These are phyloP conservation scores for Cephus pulcher DNA, from an alignment of 2,888 invertebrate genomes.

Conservation along the genomic window DNA sequence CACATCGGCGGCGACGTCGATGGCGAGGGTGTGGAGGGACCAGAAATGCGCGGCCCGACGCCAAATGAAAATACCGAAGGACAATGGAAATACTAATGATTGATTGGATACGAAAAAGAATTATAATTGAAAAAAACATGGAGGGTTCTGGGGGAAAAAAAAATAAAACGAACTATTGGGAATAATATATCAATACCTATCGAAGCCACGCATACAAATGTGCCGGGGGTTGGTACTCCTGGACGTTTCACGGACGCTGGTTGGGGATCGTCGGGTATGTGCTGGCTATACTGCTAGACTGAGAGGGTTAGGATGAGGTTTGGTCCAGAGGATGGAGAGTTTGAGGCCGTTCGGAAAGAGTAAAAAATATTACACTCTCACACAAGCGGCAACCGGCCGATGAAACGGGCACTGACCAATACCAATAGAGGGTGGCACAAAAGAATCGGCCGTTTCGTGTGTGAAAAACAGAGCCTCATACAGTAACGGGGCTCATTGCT, in stretches of 20 bases:
- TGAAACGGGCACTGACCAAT: conserved; percentile 62
- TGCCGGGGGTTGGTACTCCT: conserved; percentile 33
- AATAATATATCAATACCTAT: conserved; percentile 67
- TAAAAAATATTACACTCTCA: conserved; percentile 65
- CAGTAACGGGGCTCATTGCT: conserved; percentile 34
- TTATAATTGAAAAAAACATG: conserved; percentile 66
- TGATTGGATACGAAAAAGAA: conserved; percentile 68
- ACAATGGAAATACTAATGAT: conserved; percentile 68
- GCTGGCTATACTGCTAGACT: not conserved
- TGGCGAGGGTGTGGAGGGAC: not conserved
- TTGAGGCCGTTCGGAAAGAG: conserved; percentile 50
- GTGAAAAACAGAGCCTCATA: conserved; percentile 50
- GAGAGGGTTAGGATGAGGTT: not conserved
- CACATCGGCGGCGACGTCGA: not conserved
- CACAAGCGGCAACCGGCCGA: conserved; percentile 53
- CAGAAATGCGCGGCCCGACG: conserved; percentile 48
- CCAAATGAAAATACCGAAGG: conserved; percentile 67
- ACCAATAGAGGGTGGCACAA: conserved; percentile 57
- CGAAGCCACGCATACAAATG: conserved; percentile 67
- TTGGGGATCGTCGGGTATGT: not conserved
- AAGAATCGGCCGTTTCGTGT: conserved; percentile 54
- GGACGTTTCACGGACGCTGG: not conserved
- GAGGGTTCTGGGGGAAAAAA: conserved; percentile 38
- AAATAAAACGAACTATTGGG: conserved; percentile 64
- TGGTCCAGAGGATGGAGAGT: not conserved